Conservation (phyloP, 2,888 invertebrate species). For the Thymelicus sylvestris region DNA sequence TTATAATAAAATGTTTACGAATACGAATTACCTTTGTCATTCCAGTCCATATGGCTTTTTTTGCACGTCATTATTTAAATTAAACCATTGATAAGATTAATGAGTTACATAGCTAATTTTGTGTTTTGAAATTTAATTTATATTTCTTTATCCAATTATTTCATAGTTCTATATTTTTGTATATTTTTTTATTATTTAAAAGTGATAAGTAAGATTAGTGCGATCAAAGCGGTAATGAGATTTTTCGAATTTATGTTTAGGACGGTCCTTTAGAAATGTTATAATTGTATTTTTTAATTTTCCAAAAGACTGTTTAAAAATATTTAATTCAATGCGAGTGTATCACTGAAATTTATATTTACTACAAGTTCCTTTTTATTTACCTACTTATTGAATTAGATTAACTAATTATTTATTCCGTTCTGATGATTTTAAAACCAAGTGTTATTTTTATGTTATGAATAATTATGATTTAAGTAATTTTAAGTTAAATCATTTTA, state of each 20-base stretch:
- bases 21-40: conserved; percentile 17
- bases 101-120: neutral
- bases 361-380: conserved; percentile 1
- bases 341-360: neutral
- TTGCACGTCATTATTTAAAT: neutral
- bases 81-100: neutral
- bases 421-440: neutral
- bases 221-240: neutral
- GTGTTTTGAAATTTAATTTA: neutral
- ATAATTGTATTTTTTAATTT: neutral
- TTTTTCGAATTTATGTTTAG: conserved; percentile 1
- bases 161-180: neutral
- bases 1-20: neutral
- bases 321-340: neutral
- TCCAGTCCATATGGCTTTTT: neutral
- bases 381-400: neutral
- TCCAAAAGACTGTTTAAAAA: conserved; percentile 4
- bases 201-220: neutral
- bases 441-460: neutral
- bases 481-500: neutral
- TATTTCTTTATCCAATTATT: neutral
- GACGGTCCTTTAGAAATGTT: neutral
- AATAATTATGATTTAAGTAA: neutral
- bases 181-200: neutral
- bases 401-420: neutral